A percentile compares a stretch with the other conserved stretches of the same genome.
Evolutionary conservation across 2,888 invertebrate species (phyloP).

Genomic region (Aproaerema taeniolella): DNA sequence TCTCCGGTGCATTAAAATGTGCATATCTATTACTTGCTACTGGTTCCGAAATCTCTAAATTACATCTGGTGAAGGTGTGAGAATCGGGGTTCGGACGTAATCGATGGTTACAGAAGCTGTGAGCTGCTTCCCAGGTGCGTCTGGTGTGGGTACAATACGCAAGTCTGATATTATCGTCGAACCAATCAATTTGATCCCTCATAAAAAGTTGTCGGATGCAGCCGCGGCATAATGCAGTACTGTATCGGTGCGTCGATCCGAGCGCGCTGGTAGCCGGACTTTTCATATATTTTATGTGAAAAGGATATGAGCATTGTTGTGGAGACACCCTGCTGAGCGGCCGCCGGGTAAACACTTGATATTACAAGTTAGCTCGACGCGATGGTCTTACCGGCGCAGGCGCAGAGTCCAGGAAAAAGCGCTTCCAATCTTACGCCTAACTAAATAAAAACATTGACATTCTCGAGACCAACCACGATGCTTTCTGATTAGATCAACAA

Average conservation of each 20-base stretch:
- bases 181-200: conserved; percentile 77
- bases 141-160: conserved; percentile 45
- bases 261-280: conserved; percentile 62
- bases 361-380: conserved; percentile 66
- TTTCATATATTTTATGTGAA: conserved; percentile 77
- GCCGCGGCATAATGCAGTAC: conserved; percentile 58
- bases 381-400: conserved; percentile 28
- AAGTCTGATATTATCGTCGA: conserved; percentile 67
- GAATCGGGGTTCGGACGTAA: conserved; percentile 45
- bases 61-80: conserved; percentile 59
- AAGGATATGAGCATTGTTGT: conserved; percentile 76
- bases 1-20: conserved; percentile 44
- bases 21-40: conserved; percentile 44
- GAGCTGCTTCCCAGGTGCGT: conserved; percentile 25
- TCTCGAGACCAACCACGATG: no score
- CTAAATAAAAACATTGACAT: conserved; percentile 65
- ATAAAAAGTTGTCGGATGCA: conserved; percentile 72
- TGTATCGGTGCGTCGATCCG: conserved; percentile 68
- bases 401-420: conserved; percentile 44
- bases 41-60: conserved; percentile 43
- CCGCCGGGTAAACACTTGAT: conserved; percentile 72
- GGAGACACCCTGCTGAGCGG: conserved; percentile 62
- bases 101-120: conserved; percentile 41
- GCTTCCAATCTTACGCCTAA: conserved; percentile 73
- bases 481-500: no score